Conservation (phyloP, 2,113 vertebrate species). For the Ranitomeya variabilis region DNA sequence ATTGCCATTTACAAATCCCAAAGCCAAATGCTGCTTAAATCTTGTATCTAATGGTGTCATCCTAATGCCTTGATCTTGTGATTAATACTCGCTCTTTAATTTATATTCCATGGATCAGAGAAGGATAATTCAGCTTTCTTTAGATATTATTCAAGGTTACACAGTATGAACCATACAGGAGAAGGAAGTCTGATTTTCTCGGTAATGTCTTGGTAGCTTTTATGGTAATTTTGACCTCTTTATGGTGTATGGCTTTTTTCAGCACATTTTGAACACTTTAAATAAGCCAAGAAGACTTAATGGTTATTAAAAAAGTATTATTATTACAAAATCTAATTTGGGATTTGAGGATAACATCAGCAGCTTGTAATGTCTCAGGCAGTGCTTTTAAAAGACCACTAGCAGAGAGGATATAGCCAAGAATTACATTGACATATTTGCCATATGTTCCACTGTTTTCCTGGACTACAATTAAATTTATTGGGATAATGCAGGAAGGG, state of each 20-base stretch:
- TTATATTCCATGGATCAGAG: constrained; percentile 49
- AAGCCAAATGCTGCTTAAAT: constrained; percentile 48
- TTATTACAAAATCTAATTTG: background rate
- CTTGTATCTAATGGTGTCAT: constrained; percentile 48
- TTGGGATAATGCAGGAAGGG: constrained; percentile 2
- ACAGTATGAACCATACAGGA: constrained; percentile 22
- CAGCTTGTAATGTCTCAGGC: constrained; percentile 35
- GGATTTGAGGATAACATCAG: constrained; percentile 30
- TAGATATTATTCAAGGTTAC: constrained; percentile 39
- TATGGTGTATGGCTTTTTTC: background rate
- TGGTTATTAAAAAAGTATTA: background rate
- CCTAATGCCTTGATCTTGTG: constrained; percentile 51
- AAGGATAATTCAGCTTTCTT: constrained; percentile 34
- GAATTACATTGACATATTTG: constrained; percentile 5
- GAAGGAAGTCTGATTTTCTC: constrained; percentile 26
- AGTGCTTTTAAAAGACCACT: constrained; percentile 43
- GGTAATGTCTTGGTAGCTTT: background rate
- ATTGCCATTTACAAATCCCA: constrained; percentile 54
- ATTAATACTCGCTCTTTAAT: constrained; percentile 46
- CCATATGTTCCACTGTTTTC: constrained; percentile 36
- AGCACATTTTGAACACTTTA: constrained; percentile 20
- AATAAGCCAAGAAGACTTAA: background rate
- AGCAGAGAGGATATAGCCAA: constrained; percentile 29
- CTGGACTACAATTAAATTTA: constrained; percentile 27
- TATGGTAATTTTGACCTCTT: constrained; percentile 34